Conservation (phyloP, 2,888 invertebrate species). For the Drosophila neotestacea region DNA sequence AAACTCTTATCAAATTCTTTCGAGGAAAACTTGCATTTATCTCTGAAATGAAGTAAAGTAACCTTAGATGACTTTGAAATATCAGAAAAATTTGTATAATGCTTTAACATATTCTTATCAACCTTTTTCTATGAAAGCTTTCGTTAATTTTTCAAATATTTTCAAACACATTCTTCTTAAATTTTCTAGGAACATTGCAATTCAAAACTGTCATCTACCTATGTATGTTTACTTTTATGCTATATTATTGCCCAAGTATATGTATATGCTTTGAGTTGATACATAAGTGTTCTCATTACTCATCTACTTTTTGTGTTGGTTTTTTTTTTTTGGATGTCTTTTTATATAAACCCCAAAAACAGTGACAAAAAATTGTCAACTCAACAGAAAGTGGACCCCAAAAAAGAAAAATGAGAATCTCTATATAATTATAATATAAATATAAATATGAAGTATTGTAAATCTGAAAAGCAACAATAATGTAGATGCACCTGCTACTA, state of each 20-base stretch:
- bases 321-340: slow-evolving; percentile 37
- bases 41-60: not conserved
- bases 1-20: not conserved
- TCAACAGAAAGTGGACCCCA: slow-evolving; percentile 65
- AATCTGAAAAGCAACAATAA: slow-evolving; percentile 39
- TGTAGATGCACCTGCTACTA: slow-evolving; percentile 66
- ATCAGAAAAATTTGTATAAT: not conserved
- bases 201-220: slow-evolving; percentile 15
- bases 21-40: not conserved
- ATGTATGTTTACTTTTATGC: slow-evolving; percentile 2
- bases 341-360: slow-evolving; percentile 62
- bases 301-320: slow-evolving; percentile 54
- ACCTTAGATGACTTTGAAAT: not conserved
- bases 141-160: slow-evolving; percentile 15
- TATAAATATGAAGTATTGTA: slow-evolving; percentile 33
- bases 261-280: slow-evolving; percentile 9
- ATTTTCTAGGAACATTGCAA: slow-evolving; percentile 49
- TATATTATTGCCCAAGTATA: slow-evolving; percentile 6
- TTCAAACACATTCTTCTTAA: slow-evolving; percentile 26
- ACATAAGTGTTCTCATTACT: slow-evolving; percentile 70
- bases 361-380: slow-evolving; percentile 54
- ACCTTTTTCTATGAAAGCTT: slow-evolving; percentile 19
- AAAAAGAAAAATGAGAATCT: slow-evolving; percentile 36
- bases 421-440: slow-evolving; percentile 38
- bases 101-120: not conserved